Percentiles rank a stretch among this genome's conserved stretches.
Evolutionary conservation across 2,888 invertebrate genomes (phyloP).

Genomic region (Cabera pusaria): DNA sequence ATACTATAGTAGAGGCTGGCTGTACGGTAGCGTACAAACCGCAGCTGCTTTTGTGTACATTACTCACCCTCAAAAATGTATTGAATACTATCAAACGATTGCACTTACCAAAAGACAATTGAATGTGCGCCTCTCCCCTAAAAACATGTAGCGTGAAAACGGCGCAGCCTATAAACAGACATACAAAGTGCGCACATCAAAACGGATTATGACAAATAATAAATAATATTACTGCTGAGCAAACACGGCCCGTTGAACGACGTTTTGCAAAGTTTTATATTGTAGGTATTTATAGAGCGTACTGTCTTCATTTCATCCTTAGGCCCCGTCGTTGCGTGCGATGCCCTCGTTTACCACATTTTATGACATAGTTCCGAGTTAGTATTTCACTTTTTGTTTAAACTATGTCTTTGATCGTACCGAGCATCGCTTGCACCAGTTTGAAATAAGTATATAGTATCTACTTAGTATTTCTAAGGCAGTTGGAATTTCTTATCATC

Average conservation of each 20-base stretch:
- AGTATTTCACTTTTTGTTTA: conserved; percentile 78
- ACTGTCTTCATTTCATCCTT: conserved; percentile 49
- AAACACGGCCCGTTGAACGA: conserved; percentile 32
- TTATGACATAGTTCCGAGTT: conserved; percentile 75
- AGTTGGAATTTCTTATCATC: too few species aligned
- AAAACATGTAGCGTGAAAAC: conserved; percentile 26
- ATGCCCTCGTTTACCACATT: conserved; percentile 67
- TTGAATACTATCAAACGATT: too few species aligned
- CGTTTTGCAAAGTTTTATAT: conserved; percentile 36
- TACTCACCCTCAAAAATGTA: too few species aligned
- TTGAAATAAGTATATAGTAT: too few species aligned
- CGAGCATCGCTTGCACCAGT: too few species aligned
- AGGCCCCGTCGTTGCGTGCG: conserved; percentile 58
- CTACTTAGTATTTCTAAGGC: too few species aligned
- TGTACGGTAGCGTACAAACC: too few species aligned
- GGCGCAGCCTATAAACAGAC: conserved; percentile 14
- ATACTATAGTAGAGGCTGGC: too few species aligned
- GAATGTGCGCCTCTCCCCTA: too few species aligned
- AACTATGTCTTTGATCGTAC: conserved; percentile 56
- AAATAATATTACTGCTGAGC: conserved; percentile 26
- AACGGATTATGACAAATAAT: conserved; percentile 15
- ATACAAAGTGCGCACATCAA: conserved; percentile 22
- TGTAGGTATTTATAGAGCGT: conserved; percentile 51
- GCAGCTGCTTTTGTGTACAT: too few species aligned
- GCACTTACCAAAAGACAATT: too few species aligned